Evolutionary conservation across 2,113 vertebrate genomes (phyloP).

Genomic region (Colistium nudipinnis): DNA sequence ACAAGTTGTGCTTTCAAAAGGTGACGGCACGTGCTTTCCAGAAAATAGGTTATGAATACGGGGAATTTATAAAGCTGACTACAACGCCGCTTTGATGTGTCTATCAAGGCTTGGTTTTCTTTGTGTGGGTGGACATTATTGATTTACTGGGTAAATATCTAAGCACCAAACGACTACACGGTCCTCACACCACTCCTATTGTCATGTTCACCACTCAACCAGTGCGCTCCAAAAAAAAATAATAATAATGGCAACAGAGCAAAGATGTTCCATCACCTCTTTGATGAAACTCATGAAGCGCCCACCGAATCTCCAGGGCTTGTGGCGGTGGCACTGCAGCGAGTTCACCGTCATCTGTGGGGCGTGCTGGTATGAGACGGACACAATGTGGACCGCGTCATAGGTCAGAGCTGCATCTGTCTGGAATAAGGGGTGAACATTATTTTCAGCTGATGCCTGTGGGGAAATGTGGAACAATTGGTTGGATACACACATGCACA

Average conservation of each 20-base stretch:
- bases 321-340: constrained; percentile 97
- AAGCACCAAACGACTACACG: constrained; percentile 30
- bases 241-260: constrained; percentile 32
- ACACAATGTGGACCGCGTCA: constrained; percentile 98
- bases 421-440: constrained; percentile 87
- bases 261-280: constrained; percentile 85
- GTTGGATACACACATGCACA: not conserved
- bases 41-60: constrained; percentile 70
- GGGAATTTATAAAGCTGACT: constrained; percentile 69
- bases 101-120: constrained; percentile 52
- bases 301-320: constrained; percentile 97
- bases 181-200: constrained; percentile 11
- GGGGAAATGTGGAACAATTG: constrained; percentile 6
- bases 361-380: constrained; percentile 96
- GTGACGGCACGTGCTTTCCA: constrained; percentile 62
- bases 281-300: constrained; percentile 99
- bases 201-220: constrained; percentile 22
- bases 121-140: constrained; percentile 50
- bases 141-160: constrained; percentile 64
- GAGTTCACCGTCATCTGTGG: constrained; percentile 99
- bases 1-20: constrained; percentile 68
- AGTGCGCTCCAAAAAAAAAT: constrained; percentile 26
- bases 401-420: constrained; percentile 98
- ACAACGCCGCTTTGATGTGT: constrained; percentile 61
- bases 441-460: constrained; percentile 68